Percentiles rank a stretch among this genome's conserved stretches.
These are phyloP conservation scores for Drosophila subpulchrella DNA, from an alignment of 1,140 invertebrate genomes.

Conservation along the genomic window DNA sequence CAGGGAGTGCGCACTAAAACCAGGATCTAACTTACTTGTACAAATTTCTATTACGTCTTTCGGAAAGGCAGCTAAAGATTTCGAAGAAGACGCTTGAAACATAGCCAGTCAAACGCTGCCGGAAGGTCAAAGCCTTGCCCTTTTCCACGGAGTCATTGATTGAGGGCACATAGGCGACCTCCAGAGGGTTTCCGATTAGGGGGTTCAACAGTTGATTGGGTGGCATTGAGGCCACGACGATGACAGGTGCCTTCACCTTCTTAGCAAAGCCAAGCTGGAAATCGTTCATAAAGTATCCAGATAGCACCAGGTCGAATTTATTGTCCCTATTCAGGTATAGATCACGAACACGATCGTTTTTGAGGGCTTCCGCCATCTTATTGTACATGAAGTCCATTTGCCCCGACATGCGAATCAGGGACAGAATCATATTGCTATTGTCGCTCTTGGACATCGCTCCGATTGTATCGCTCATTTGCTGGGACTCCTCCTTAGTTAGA, in stretches of 20 bases:
- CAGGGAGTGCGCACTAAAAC: neutral
- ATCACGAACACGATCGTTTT: neutral
- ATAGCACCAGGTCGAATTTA: neutral
- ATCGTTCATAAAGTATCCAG: conserved; percentile 8
- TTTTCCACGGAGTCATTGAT: neutral
- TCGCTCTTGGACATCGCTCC: neutral
- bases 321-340: neutral
- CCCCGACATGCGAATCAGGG: neutral
- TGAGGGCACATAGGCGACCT: neutral
- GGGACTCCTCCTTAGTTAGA: conserved; percentile 13
- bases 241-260: neutral
- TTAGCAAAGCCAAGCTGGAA: conserved; percentile 1
- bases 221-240: neutral
- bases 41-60: neutral
- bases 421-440: neutral
- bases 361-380: neutral
- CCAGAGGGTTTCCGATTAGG: neutral
- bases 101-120: neutral
- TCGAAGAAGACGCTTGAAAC: neutral
- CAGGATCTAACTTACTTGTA: neutral
- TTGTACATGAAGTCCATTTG: neutral
- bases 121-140: neutral
- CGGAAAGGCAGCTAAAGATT: neutral
- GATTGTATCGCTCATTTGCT: neutral
- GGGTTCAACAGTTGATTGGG: conserved; percentile 2